Base-by-base conservation (phyloP, 2,797 vertebrate genomes). In the Harpagifer antarcticus region DNA sequence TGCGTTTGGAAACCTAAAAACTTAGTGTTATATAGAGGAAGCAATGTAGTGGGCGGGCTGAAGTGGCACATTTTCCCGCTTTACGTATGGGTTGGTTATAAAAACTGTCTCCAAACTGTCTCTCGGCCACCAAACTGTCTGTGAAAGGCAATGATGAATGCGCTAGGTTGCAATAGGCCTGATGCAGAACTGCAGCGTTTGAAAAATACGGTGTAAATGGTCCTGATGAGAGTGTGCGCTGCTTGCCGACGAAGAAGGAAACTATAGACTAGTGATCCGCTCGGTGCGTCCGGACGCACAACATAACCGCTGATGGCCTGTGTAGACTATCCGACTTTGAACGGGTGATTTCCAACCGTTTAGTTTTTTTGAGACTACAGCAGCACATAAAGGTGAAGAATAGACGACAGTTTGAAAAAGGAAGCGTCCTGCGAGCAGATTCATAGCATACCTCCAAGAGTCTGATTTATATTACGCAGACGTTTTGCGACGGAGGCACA, bases 221-320 rank as follows among this genome's bases (percentile, higher is more conserved):
- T 93, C 82, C 88, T 93, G 90, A 91, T 91, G 90, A 90, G 92
- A 91, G 89, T 84, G 91, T 54, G 86, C 79, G 87, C 90, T 90
- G 90, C 80, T 82, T 92, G 83, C 79, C 66, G 86, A 90, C 83
- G 78, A 74, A 77, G 64, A 78, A 72, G 75, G 72, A 76, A 86
- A 85, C 76, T 75, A 79, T 19, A 83, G 59, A 68, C 68, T 56
- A 84, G 74, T 31, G 78, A 88, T 72, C 74, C 81, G 79, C 85
- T 74, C 79, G 71, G 89, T 88, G 91, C 90, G 92, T 89, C 85
- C 92, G 86, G 86, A 89, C 93, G 92, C 90, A 86, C 86, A 48
- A 58, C 83, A 85, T 48, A 69, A 67, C 84, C 78, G 86, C 88
- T 83, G 88, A 89, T 85, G 81, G 81, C 82, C 73, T 45, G 75